Percentiles rank a stretch among this genome's conserved stretches.
Evolutionary conservation across 2,797 vertebrate genomes (phyloP).

Genomic region (Aphelocoma californica): DNA sequence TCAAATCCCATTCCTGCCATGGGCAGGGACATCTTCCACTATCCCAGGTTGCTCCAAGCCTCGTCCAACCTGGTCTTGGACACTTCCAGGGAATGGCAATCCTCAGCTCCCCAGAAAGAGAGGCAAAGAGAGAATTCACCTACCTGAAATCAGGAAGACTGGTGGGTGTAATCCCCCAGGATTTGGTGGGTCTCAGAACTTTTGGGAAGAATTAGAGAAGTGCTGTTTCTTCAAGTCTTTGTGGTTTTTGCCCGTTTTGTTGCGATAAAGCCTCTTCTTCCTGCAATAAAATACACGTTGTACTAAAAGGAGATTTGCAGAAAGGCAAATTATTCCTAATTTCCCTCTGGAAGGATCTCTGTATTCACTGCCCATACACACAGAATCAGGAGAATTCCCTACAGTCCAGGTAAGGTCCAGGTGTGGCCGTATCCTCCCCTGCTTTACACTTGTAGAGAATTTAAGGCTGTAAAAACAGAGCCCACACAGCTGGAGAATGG

Average conservation of each 20-base stretch:
- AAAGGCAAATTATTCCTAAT: not conserved
- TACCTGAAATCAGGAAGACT: slow-evolving; percentile 55
- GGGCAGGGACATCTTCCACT: not conserved
- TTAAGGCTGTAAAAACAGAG: not conserved
- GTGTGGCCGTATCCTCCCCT: not conserved
- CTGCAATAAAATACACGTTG: slow-evolving; percentile 23
- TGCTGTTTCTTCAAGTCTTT: slow-evolving; percentile 46
- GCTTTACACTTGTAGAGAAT: not conserved
- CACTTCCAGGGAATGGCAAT: not conserved
- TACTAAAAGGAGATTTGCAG: not conserved
- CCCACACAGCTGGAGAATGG: not conserved
- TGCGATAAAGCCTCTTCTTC: slow-evolving; percentile 57
- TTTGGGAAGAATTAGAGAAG: slow-evolving; percentile 29
- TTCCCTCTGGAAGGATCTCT: not conserved
- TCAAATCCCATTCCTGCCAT: no score
- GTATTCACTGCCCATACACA: not conserved
- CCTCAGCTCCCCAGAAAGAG: not conserved
- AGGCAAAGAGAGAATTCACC: not conserved
- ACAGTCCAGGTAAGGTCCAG: fast-evolving
- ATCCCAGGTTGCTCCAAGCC: not conserved
- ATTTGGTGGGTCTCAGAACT: slow-evolving; percentile 10
- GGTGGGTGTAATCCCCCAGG: slow-evolving; percentile 46
- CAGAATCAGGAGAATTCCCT: not conserved
- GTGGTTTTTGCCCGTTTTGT: not conserved
- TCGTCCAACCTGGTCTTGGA: not conserved